Base-by-base conservation (phyloP, 64 coral and sea anemone species). In the Orbicella faveolata region DNA sequence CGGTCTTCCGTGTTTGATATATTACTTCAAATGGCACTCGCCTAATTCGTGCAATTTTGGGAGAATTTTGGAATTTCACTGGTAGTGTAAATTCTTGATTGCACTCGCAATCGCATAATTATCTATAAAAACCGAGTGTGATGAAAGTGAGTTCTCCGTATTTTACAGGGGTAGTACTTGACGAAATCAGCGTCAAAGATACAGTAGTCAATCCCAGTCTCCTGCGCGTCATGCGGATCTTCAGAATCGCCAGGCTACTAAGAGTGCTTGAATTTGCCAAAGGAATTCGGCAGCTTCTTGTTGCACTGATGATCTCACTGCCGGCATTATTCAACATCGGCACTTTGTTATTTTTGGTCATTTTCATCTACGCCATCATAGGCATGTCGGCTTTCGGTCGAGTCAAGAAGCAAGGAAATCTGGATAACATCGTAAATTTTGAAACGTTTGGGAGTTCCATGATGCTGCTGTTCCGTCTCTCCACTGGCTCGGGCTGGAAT, bases 321-420 rank as follows among this genome's bases (percentile, higher is more conserved):
- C 95, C 95, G 48, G 92, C 95, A 12, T 83, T 97, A 5, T 91
- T 97, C 72, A 97, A 97, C 92, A 93, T 97, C 62, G 95, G 95
- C 6, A 97, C 92, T 51, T 74, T 97, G 34, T 73, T 97, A 5
- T 89, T 97, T 74, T 84, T 97, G 13, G 88, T 97, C 1, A 97
- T 97, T 33, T 97, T 93, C 48, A 93, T 97, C 6, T 97, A 94
- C 54, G 95, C 92, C 26, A 88, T 97, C 23, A 97, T 97, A 44
- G 95, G 95, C 73, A 97, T 97, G 95, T 93, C 95, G 2, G 87
- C 95, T 14, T 97, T 97, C 51, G 89, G 73, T 1, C 74, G 59
- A 21, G 92, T 97, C 18, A 97, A 94, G 57, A 93, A 87, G 18
- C 88, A 91, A 86, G 95, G 95, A 19, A 89, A 78, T 34, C 41